Percentiles rank a stretch among this genome's conserved stretches.
Conservation (phyloP, 2,113 vertebrate genomes). For the Zosterops lateralis region DNA sequence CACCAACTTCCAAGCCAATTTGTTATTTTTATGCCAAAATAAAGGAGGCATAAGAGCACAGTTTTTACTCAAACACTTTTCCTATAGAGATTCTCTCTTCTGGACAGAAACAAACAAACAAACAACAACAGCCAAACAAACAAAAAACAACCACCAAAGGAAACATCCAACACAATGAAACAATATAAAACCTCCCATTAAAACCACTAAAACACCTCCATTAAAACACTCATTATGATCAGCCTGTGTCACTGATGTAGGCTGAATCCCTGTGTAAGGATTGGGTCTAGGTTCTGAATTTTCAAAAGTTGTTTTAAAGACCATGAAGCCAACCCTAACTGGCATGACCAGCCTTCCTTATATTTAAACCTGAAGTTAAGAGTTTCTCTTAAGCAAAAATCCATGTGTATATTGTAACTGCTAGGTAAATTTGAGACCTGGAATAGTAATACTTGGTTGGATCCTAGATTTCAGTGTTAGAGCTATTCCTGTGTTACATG, state of each 20-base stretch:
- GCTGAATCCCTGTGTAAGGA: neutral
- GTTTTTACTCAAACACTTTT: neutral
- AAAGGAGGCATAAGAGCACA: neutral
- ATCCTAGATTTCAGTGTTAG: neutral
- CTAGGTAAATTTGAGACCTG: neutral
- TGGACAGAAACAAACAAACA: neutral
- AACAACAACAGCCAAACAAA: neutral
- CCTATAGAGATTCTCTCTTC: neutral
- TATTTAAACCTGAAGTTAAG: neutral
- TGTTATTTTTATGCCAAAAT: neutral
- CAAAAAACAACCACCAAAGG: neutral
- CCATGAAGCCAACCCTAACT: neutral
- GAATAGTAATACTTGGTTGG: neutral
- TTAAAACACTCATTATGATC: neutral
- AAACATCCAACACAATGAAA: neutral
- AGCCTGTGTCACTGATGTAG: neutral
- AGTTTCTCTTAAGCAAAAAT: neutral
- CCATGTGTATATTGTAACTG: neutral
- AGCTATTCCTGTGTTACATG: neutral
- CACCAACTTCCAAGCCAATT: neutral
- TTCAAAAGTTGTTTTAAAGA: neutral
- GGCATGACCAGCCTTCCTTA: neutral
- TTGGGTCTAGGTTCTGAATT: neutral
- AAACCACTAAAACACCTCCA: neutral
- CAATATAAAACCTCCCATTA: neutral